Base-by-base conservation (phyloP, 2,797 vertebrate genomes). In the Sebastes taczanowskii region DNA sequence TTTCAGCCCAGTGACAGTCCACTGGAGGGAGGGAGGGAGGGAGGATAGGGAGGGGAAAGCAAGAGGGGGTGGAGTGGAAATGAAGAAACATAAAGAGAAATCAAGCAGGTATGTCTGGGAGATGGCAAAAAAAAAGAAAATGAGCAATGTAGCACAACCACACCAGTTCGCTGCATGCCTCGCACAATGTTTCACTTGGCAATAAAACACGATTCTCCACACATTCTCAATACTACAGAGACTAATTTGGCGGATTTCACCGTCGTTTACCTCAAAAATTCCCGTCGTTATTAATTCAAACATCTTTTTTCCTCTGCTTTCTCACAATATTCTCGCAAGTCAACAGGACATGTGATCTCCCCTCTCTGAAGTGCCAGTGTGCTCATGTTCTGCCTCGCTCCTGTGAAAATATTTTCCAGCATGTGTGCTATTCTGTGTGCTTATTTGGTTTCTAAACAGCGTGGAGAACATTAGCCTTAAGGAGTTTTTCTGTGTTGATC, bases 391-490 rank as follows among this genome's bases (percentile, higher is more conserved):
- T 62, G 84, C 87, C 77, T 83, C 32, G 16, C 88, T 88, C 91
- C 87, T 92, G 83, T 88, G 81, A 94, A 94, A 95, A 95, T 90
- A 93, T 94, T 94, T 95, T 92, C 87, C 88, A 89, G 88, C 86
- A 85, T 91, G 89, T 89, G 86, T 89, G 90, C 88, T 92, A 92
- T 94, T 94, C 91, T 92, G 27, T 84, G 86, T 92, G 89, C 92
- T 94, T 93, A 88, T 95, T 94, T 94, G 90, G 90, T 93, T 93
- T 93, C 89, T 85, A 93, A 91, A 95, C 92, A 94, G 92, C 89
- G 73, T 80, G 87, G 83, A 93, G 93, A 95, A 94, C 93, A 94
- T 95, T 95, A 89, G 93, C 94, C 93, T 91, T 90, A 80, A 92
- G 94, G 88, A 86, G 78, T 93, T 95, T 94, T 92, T 49, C 86